Conservation (phyloP, 2,888 invertebrate species). For the Allacma fusca region DNA sequence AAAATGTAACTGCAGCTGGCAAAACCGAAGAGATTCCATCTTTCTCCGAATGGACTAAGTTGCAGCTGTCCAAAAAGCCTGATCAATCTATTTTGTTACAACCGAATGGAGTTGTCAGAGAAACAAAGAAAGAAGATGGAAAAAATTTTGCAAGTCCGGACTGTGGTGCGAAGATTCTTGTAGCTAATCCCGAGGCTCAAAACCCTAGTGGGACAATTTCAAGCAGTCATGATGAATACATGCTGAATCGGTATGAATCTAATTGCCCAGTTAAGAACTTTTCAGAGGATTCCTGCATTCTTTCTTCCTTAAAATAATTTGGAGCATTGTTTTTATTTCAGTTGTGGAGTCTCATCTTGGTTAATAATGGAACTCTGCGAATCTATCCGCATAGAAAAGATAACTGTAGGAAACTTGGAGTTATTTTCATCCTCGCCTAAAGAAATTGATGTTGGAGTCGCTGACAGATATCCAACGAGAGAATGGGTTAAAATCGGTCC, state of each 20-base stretch:
- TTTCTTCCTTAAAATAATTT: too few species aligned
- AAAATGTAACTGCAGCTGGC: background rate
- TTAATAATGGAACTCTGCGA: conserved; percentile 98
- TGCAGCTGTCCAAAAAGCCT: conserved; percentile 55
- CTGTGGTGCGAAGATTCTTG: conserved; percentile 96
- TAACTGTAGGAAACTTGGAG: conserved; percentile 89
- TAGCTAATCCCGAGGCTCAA: conserved; percentile 89
- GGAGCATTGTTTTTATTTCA: conserved; percentile 36
- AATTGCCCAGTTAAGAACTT: too few species aligned
- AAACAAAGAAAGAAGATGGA: conserved; percentile 45
- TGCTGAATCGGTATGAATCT: conserved; percentile 85
- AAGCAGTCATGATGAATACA: conserved; percentile 93
- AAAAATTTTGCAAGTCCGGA: conserved; percentile 97
- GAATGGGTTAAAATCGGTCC: conserved; percentile 60
- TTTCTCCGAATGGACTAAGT: conserved; percentile 60
- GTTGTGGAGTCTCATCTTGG: conserved; percentile 89
- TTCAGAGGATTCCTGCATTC: too few species aligned
- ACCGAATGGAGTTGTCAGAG: conserved; percentile 37
- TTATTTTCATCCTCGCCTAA: conserved; percentile 96
- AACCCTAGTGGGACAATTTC: conserved; percentile 87
- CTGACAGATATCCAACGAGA: conserved; percentile 87
- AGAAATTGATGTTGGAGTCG: conserved; percentile 85
- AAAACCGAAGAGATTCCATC: conserved; percentile 59
- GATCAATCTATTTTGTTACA: conserved; percentile 44
- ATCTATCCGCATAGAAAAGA: conserved; percentile 89